Conservation (phyloP, 2,888 invertebrate species). For the Oxystoma pomonae region DNA sequence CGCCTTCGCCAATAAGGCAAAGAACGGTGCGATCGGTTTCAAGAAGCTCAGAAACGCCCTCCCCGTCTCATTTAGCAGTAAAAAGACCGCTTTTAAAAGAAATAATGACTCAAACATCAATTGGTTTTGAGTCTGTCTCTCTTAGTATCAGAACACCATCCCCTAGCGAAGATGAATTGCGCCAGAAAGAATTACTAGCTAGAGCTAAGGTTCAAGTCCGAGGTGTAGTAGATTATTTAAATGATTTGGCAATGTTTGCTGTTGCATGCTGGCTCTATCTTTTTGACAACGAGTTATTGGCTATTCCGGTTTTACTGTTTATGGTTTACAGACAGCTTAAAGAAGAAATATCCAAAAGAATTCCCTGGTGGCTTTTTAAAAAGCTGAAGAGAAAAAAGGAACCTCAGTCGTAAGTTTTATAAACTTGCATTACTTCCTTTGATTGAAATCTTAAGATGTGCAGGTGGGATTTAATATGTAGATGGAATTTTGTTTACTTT, state of each 20-base stretch:
- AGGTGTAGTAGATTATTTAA: slow-evolving; percentile 65
- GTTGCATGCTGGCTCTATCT: slow-evolving; percentile 79
- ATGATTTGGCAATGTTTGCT: slow-evolving; percentile 68
- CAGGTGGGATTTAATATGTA: no score
- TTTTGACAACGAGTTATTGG: slow-evolving; percentile 73
- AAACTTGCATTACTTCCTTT: no score
- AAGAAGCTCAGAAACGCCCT: slow-evolving; percentile 26
- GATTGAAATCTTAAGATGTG: no score
- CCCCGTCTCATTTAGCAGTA: slow-evolving; percentile 32
- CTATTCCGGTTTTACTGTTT: slow-evolving; percentile 72
- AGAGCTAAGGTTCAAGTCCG: slow-evolving; percentile 65
- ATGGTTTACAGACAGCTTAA: slow-evolving; percentile 74
- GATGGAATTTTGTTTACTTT: no score
- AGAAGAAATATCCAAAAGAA: slow-evolving; percentile 52
- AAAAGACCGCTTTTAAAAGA: slow-evolving; percentile 38
- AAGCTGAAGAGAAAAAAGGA: slow-evolving; percentile 19
- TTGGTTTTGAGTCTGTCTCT: slow-evolving; percentile 41
- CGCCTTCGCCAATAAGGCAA: slow-evolving; percentile 28
- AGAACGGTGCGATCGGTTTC: slow-evolving; percentile 13
- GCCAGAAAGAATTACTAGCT: slow-evolving; percentile 55
- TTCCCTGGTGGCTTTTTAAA: slow-evolving; percentile 34
- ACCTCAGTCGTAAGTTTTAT: neutral
- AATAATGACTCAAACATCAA: slow-evolving; percentile 45
- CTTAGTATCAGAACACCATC: slow-evolving; percentile 25
- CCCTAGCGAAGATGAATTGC: slow-evolving; percentile 27